A percentile compares a stretch with the other conserved stretches of the same genome.
Conservation (phyloP, 2,888 invertebrate species). For the Coleophora deauratella region DNA sequence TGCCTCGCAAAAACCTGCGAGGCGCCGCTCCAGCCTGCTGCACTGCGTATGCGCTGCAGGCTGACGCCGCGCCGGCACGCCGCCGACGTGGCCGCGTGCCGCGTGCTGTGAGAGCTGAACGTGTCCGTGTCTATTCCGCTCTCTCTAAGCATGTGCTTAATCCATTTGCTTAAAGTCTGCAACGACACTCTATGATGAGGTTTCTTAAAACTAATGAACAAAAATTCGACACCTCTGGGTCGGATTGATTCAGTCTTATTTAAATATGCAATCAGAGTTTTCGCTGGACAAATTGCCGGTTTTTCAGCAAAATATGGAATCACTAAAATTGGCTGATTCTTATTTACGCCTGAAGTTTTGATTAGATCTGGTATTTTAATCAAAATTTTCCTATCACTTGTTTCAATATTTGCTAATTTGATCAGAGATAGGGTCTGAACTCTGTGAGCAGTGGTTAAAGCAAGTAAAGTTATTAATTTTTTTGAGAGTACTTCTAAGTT, state of each 20-base stretch:
- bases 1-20: neutral
- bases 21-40: slow-evolving; percentile 2
- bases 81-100: slow-evolving; percentile 13
- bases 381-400: neutral
- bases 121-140: slow-evolving; percentile 9
- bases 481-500: slow-evolving; percentile 3
- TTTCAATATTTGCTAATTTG: slow-evolving; percentile 2
- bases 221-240: neutral
- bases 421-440: slow-evolving; percentile 5
- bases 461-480: slow-evolving; percentile 6
- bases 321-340: neutral
- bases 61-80: slow-evolving; percentile 10
- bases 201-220: slow-evolving; percentile 4
- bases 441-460: slow-evolving; percentile 3
- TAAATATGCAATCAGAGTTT: slow-evolving; percentile 1
- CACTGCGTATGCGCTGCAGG: slow-evolving; percentile 7
- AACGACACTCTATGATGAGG: neutral
- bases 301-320: slow-evolving; percentile 2
- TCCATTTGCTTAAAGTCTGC: slow-evolving; percentile 11
- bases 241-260: slow-evolving; percentile 1
- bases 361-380: slow-evolving; percentile 9
- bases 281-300: slow-evolving; percentile 6
- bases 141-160: slow-evolving; percentile 5
- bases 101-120: slow-evolving; percentile 13
- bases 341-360: slow-evolving; percentile 1